These are phyloP conservation scores for Festucalex cinctus DNA, from an alignment of 2,113 vertebrate genomes.

Conservation along the genomic window DNA sequence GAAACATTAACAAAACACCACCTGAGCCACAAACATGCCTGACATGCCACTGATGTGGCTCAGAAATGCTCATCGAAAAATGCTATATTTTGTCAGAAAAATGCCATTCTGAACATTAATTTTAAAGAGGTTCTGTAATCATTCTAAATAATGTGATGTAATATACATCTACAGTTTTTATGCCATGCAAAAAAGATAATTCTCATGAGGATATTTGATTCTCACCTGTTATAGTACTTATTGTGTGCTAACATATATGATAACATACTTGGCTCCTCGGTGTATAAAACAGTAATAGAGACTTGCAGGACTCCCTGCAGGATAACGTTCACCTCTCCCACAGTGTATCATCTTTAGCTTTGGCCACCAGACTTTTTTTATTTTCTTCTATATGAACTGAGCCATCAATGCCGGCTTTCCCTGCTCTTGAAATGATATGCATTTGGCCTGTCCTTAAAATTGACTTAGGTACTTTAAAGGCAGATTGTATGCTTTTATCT, in stretches of 20 bases:
- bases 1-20: too few relatives aligned
- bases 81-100: too few relatives aligned
- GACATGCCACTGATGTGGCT: too few relatives aligned
- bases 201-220: not conserved
- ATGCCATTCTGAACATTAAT: not conserved
- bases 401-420: not conserved
- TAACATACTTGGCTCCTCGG: not conserved
- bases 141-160: too few relatives aligned
- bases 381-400: not conserved
- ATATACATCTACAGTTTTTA: not conserved
- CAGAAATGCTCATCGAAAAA: too few relatives aligned
- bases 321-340: constrained; percentile 10
- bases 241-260: not conserved
- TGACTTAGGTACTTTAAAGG: not conserved
- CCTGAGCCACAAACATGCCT: too few relatives aligned
- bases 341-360: constrained; percentile 15
- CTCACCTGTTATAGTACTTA: not conserved
- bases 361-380: constrained; percentile 1
- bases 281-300: not conserved
- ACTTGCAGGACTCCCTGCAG: not conserved
- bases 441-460: not conserved
- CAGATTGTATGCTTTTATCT: not conserved
- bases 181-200: not conserved
- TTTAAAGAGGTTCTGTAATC: not conserved
- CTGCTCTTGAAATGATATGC: not conserved